phyloP scores from a whole-genome alignment of 2,888 invertebrate genomes.

The Gasteruption jaculator region DNA sequence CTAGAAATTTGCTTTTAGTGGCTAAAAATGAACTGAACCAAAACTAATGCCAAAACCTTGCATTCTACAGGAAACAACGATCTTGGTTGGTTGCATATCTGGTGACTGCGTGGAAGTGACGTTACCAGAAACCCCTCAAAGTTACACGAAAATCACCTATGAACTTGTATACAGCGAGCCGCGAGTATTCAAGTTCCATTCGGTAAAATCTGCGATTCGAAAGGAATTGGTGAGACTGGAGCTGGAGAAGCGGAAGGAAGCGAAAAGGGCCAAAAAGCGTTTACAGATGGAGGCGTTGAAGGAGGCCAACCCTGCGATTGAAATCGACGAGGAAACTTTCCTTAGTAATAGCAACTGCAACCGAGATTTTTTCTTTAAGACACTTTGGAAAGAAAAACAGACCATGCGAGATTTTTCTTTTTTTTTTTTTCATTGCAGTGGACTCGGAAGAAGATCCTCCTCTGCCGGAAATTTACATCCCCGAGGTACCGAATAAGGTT shows the following conservation, averaged over 20 bases:
- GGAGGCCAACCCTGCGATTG: constrained; percentile 58
- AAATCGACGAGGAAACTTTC: constrained; percentile 59
- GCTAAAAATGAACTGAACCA: constrained; percentile 8
- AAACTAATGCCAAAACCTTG: constrained; percentile 23
- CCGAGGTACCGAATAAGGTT: constrained; percentile 58
- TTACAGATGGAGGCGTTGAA: constrained; percentile 59
- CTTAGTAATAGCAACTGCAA: constrained; percentile 53
- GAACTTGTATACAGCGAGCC: constrained; percentile 44
- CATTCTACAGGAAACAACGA: constrained; percentile 42
- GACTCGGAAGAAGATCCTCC: constrained; percentile 58
- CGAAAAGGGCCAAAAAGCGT: constrained; percentile 54
- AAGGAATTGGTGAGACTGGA: constrained; percentile 59
- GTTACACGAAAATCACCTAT: constrained; percentile 53
- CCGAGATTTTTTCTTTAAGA: not conserved
- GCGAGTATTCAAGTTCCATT: constrained; percentile 53
- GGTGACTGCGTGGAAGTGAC: constrained; percentile 58
- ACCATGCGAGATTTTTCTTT: not conserved
- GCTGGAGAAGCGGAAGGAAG: constrained; percentile 56
- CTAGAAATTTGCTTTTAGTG: not conserved
- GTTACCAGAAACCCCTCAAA: constrained; percentile 50
- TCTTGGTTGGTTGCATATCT: constrained; percentile 56
- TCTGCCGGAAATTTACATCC: constrained; percentile 53
- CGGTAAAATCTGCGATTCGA: constrained; percentile 60
- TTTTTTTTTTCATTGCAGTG: constrained; percentile 40
- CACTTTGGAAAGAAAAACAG: not conserved